Conservation (phyloP, 1,140 invertebrate genomes). For the Zaprionus inermis region DNA sequence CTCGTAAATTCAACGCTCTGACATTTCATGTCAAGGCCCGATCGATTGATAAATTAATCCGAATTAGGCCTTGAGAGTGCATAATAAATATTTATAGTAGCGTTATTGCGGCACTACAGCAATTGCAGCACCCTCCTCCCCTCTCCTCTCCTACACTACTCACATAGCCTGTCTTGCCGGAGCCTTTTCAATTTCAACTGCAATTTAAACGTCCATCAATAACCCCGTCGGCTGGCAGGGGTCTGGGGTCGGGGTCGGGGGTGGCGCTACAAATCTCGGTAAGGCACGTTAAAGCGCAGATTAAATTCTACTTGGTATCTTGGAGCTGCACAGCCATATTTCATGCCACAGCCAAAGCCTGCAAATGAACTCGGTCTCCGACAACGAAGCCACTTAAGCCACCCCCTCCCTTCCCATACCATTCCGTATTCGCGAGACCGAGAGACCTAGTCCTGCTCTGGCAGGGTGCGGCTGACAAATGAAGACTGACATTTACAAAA, state of each 20-base stretch:
- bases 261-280: conserved; percentile 18
- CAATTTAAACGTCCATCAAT: conserved; percentile 80
- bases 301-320: conserved; percentile 39
- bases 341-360: conserved; percentile 40
- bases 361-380: conserved; percentile 60
- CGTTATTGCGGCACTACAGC: conserved; percentile 24
- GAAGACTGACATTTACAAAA: conserved; percentile 84
- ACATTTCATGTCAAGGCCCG: conserved; percentile 78
- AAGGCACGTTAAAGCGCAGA: conserved; percentile 52
- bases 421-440: background rate
- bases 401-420: conserved; percentile 3
- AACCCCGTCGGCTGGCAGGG: conserved; percentile 2
- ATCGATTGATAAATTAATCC: conserved; percentile 81
- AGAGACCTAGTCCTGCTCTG: conserved; percentile 1
- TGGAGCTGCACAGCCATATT: conserved; percentile 46
- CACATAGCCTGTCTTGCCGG: conserved; percentile 28
- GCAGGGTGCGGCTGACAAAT: conserved; percentile 73
- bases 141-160: too few species aligned
- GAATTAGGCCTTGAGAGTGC: conserved; percentile 73
- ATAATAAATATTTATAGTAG: conserved; percentile 78
- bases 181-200: conserved; percentile 69
- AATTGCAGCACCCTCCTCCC: conserved; percentile 20
- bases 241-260: background rate
- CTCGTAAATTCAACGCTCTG: conserved; percentile 67
- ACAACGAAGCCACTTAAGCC: conserved; percentile 80